phyloP scores from a whole-genome alignment of 1,140 invertebrate species.

The Notospermus geniculatus region DNA sequence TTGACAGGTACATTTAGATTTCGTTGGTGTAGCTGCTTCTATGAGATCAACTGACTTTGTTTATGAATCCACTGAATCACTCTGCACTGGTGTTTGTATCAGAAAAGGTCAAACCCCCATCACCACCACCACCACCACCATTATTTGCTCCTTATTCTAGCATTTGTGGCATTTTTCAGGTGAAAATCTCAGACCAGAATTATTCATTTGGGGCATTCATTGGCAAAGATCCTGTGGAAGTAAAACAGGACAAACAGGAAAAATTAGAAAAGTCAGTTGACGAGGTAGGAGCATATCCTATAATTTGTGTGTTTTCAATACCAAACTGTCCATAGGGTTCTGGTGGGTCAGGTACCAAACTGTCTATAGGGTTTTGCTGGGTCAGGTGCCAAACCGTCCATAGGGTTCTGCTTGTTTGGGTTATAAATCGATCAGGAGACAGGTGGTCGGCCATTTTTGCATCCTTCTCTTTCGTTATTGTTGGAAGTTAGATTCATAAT shows the following conservation, averaged over 20 bases:
- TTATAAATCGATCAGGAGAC: neutral
- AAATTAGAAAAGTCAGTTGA: slow-evolving; percentile 46
- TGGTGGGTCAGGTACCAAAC: neutral
- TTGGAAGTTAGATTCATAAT: too few relatives aligned
- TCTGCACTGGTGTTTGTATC: too few relatives aligned
- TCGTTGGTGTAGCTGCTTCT: too few relatives aligned
- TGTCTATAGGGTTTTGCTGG: slow-evolving; percentile 2
- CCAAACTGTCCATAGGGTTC: slow-evolving; percentile 1
- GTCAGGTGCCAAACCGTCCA: neutral
- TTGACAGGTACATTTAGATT: too few relatives aligned
- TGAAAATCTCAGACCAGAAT: slow-evolving; percentile 49
- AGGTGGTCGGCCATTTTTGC: too few relatives aligned
- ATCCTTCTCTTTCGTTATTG: too few relatives aligned
- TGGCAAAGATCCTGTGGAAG: slow-evolving; percentile 53
- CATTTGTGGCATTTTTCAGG: slow-evolving; percentile 19
- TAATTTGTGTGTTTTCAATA: slow-evolving; percentile 5
- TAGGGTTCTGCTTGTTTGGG: neutral
- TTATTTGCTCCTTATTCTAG: too few relatives aligned
- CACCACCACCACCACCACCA: too few relatives aligned
- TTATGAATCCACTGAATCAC: too few relatives aligned
- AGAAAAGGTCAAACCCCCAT: too few relatives aligned
- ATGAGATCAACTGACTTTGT: too few relatives aligned
- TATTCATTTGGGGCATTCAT: slow-evolving; percentile 52
- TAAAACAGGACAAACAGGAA: slow-evolving; percentile 50
- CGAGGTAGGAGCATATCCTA: slow-evolving; percentile 32